These are phyloP conservation scores for Macropodus opercularis DNA, from an alignment of 2,797 vertebrate species.

Conservation along the genomic window DNA sequence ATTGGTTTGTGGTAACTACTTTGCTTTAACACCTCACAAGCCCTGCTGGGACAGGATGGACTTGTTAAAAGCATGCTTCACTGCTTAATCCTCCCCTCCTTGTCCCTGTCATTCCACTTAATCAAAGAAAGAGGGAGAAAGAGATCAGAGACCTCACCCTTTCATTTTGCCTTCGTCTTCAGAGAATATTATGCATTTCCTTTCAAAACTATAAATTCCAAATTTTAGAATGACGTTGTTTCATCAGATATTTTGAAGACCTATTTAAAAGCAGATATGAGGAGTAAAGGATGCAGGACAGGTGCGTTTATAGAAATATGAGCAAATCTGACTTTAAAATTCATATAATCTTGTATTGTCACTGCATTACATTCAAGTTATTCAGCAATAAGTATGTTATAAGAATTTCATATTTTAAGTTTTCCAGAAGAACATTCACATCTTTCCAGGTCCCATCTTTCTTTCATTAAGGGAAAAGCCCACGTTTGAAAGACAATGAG, in stretches of 20 bases:
- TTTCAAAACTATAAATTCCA: neutral
- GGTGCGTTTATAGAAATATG: conserved; percentile 15
- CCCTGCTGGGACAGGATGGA: conserved; percentile 52
- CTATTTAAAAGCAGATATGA: neutral
- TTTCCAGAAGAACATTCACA: conserved; percentile 30
- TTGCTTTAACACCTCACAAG: conserved; percentile 46
- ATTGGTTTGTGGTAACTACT: neutral
- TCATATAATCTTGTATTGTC: neutral
- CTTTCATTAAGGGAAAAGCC: conserved; percentile 74
- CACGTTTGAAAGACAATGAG: conserved; percentile 77
- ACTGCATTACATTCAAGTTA: neutral
- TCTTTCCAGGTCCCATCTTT: conserved; percentile 38
- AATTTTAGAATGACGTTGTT: neutral
- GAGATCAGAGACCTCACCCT: neutral
- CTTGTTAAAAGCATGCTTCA: conserved; percentile 75
- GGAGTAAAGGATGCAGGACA: neutral
- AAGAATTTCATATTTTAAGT: conserved; percentile 7
- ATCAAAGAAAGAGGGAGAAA: conserved; percentile 37
- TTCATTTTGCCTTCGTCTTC: conserved; percentile 18
- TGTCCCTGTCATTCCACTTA: conserved; percentile 68
- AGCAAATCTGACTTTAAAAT: neutral
- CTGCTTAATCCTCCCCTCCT: conserved; percentile 65
- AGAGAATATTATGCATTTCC: neutral
- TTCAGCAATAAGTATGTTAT: conserved; percentile 6
- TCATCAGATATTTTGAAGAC: too few relatives aligned